Evolutionary conservation across 2,888 invertebrate genomes (phyloP), one percentile per base, ranked within the genome.

Genomic region (Meiosimyza platycephala): DNA sequence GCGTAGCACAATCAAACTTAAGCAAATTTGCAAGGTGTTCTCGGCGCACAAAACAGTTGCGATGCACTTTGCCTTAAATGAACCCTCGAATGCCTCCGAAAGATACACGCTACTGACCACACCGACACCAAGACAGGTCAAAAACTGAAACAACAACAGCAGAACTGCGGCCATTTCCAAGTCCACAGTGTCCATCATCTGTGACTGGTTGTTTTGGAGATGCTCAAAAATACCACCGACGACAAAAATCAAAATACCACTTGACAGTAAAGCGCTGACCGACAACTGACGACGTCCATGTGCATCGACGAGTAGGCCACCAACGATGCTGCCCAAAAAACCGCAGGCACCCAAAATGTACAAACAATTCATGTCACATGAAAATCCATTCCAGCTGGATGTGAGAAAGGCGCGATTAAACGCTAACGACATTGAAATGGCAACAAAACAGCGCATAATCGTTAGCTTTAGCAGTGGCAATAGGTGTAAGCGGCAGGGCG

Each of bases 141-240:
- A 75, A 0, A 81, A 74, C 76, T 84, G 84, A 71, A 84, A 85
- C 47, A 82, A 71, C 1, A 86, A 75, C 77, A 85, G 79, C 3
- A 86, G 73, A 6, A 80, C 73, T 0, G 85, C 79, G 65, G 81
- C 78, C 55, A 79, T 79, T 73, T 81, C 79, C 18, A 81, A 72
- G 52, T 81, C 79, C 63, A 84, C 76, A 73, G 81, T 81, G 18
- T 69, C 75, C 74, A 80, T 80, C 63, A 76, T 73, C 52, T 76
- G 71, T 47, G 71, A 15, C 7, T 59, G 28, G 12, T 59, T 13
- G n/a, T 73, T 66, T 55, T 83, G 80, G 60, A 84, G 22, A 33
- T 84, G 80, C 50, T 79, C 76, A 48, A 85, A 83, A 13, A 82
- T 81, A n/a, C 85, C 85, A 28, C 84, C 83, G 5, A 83, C 77